phyloP scores from a whole-genome alignment of 2,888 invertebrate species.

The Andricus curvator region DNA sequence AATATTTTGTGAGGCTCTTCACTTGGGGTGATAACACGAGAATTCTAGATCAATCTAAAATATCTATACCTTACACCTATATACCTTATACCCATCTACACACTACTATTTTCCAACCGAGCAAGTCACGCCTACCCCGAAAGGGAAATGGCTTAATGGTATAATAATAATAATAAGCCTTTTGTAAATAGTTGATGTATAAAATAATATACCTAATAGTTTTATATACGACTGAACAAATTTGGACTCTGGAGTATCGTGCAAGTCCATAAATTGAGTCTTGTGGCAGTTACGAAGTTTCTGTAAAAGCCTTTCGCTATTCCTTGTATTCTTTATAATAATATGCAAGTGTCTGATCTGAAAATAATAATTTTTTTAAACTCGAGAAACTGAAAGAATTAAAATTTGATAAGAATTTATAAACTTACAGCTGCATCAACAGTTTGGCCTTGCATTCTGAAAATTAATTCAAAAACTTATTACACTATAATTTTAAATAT shows the following conservation, averaged over 20 bases:
- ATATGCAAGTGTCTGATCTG: constrained; percentile 73
- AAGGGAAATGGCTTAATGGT: no score
- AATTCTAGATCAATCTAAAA: no score
- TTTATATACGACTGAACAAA: constrained; percentile 74
- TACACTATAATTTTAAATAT: not conserved
- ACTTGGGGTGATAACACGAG: no score
- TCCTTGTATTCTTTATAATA: constrained; percentile 70
- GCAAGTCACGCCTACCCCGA: no score
- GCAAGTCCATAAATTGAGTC: constrained; percentile 70
- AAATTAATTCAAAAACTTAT: constrained; percentile 61
- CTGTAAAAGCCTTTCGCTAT: constrained; percentile 69
- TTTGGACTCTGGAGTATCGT: constrained; percentile 72
- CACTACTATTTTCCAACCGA: no score
- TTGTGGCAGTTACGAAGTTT: constrained; percentile 72
- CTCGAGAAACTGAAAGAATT: constrained; percentile 31
- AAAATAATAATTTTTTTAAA: constrained; percentile 45
- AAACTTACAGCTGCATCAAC: constrained; percentile 84
- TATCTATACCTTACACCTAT: no score
- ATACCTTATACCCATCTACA: no score
- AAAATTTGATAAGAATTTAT: constrained; percentile 50
- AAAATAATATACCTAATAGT: constrained; percentile 69
- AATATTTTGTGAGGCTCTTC: no score
- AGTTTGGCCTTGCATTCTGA: constrained; percentile 84
- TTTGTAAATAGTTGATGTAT: not conserved
- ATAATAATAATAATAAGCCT: no score